Base-by-base conservation (phyloP, 2,888 invertebrate species). In the Drosophila emarginata region DNA sequence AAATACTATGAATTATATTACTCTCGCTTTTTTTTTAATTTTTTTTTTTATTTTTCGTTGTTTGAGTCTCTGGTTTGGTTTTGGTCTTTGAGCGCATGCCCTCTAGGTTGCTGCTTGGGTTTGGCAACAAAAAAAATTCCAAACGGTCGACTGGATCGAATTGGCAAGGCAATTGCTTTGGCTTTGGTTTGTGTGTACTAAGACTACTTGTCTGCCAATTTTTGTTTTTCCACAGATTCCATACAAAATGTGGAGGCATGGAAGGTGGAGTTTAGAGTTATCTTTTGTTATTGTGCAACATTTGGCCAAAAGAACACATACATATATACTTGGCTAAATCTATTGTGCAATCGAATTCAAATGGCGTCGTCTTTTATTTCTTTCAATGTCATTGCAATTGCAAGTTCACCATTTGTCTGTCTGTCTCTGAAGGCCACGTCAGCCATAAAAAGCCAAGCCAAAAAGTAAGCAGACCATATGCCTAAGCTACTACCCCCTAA, bases 331-430 rank as follows among this genome's bases (percentile, higher is more conserved):
- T 32, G 59, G 67, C 51, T 57, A 60, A 57, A 61, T 52, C 51
- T 69, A 63, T 83, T 86, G 65, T 70, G 62, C 81, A 84, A 82
- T 78, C 40, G 53, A 70, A 67, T 53, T 14, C 61, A 50, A 63
- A 64, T 32, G 59, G 14, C 86, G 67, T 65, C 73, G 66, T 61
- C 83, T 45, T 45, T 45, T 45, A 70, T 64, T 74, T 76, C 76
- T 87, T 88, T 83, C 84, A 89, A 89, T 84, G 84, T 77, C 88
- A 89, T 73, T 87, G 77, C 73, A 77, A 74, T 60, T 67, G 67
- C 86, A 85, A 77, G 71, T 72, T 76, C 66, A 61, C 58, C 32
- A 32, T 32, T 32, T 32, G 45, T 39, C 61, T 56, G 54, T 67
- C 39, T 68, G 64, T 56, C 54, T 89, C 77, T 32, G 32, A 89